These are phyloP conservation scores for Polymixis lichenea DNA, from an alignment of 2,888 invertebrate genomes.

Conservation along the genomic window DNA sequence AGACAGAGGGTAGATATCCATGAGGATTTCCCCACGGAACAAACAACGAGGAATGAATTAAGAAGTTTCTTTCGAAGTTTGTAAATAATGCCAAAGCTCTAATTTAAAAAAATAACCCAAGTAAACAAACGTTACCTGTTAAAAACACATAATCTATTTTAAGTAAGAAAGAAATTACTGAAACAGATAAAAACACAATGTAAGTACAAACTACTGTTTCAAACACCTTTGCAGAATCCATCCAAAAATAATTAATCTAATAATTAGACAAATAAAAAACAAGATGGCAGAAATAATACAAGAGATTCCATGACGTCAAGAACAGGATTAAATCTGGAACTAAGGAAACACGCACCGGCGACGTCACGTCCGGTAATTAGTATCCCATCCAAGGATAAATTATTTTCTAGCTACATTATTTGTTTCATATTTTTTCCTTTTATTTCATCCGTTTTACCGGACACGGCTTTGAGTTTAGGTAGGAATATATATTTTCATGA, in stretches of 20 bases:
- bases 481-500: not conserved
- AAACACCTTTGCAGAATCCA: not conserved
- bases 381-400: conserved; percentile 13
- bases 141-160: not conserved
- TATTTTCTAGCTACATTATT: conserved; percentile 6
- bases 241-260: not conserved
- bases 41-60: not conserved
- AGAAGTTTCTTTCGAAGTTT: not conserved
- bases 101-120: not conserved
- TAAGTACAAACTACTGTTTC: not conserved
- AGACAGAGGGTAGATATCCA: too few relatives aligned
- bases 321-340: conserved; percentile 13
- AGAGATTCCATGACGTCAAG: conserved; percentile 41
- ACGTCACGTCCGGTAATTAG: conserved; percentile 44
- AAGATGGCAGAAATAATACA: conserved; percentile 5
- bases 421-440: not conserved
- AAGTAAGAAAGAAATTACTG: not conserved
- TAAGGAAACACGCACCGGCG: conserved; percentile 45
- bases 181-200: not conserved
- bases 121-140: not conserved
- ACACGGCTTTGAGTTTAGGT: not conserved
- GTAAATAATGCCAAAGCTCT: not conserved
- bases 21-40: too few relatives aligned
- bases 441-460: not conserved
- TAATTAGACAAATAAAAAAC: not conserved